Base-by-base conservation (phyloP, 2,888 invertebrate species). In the Mystacides longicornis region DNA sequence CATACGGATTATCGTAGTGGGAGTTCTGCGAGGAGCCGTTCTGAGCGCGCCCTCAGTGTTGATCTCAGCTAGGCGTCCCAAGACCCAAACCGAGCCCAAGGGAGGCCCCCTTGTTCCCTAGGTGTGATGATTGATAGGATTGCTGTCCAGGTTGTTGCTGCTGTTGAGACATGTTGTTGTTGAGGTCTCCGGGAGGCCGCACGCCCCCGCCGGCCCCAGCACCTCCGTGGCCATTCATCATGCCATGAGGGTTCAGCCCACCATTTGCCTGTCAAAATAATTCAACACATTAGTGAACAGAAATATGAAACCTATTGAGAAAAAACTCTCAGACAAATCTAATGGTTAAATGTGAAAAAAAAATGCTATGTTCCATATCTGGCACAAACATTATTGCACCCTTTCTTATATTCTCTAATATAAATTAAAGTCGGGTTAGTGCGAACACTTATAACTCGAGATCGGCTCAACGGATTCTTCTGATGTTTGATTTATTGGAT, bases 61-160 rank as follows among this genome's bases (percentile, higher is more conserved):
- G 74, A 65, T 80, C 81, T 82, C 82, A 82, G 81, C 82, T 82
- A 67, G 81, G 76, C 67, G 82, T 80, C 81, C 81, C 45, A 56
- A 81, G 76, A 56, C 81, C 80, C 55, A 82, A 75, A 56, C 82
- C 81, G 37, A 82, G 73, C 53, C 81, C 80, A 56, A 81, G 76
- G 57, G 71, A 70, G 23, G 68, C 67, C 4, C 81, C 76, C 65
- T 77, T 75, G 66, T 78, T 75, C 70, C 80, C 81, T 64, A 79
- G 71, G 58, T 80, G 80, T 51, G 65, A 66, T 46, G 51, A 45
- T 51, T 56, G 58, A 33, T 68, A 23, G 68, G 66, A 62, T 65
- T 67, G 27, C 67, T 67, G 56, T 23, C 68, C 65, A 31, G 47
- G 7, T 49, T 58, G 60, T 21, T 56, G 57, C 49, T 67, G 61